phyloP scores from a whole-genome alignment of 2,797 vertebrate genomes.

The Sebastes minor region DNA sequence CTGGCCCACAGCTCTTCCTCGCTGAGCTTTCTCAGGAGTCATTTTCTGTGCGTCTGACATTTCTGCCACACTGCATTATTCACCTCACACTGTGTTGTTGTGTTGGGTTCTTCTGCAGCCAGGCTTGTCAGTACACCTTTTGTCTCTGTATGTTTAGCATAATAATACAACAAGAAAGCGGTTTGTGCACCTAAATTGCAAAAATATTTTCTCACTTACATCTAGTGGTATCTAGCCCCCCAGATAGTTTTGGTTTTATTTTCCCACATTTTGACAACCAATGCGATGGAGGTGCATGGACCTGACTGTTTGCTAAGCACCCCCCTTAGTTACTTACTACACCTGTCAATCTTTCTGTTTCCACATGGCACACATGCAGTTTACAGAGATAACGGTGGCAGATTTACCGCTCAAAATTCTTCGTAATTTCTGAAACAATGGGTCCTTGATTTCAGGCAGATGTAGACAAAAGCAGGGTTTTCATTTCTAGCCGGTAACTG shows the following conservation, averaged over 20 bases:
- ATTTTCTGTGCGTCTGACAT: conserved; percentile 56
- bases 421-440: not conserved
- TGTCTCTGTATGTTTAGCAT: not conserved
- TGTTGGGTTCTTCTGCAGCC: conserved; percentile 44
- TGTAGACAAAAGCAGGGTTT: not conserved
- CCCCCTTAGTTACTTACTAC: not conserved
- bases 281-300: not conserved
- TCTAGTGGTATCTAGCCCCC: not conserved
- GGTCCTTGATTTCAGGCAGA: not conserved
- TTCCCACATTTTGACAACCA: not conserved
- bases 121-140: conserved; percentile 6
- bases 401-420: not conserved
- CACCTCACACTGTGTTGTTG: conserved; percentile 51
- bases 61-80: conserved; percentile 57
- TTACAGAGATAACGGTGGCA: not conserved
- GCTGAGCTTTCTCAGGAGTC: conserved; percentile 28
- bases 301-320: not conserved
- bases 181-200: not conserved
- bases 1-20: conserved; percentile 31
- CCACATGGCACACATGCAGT: not conserved
- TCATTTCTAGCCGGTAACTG: not conserved
- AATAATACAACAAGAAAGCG: not conserved
- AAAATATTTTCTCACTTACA: not conserved
- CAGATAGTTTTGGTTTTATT: not conserved
- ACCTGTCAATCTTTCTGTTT: not conserved